phyloP scores from a whole-genome alignment of 2,888 invertebrate genomes.

The Rhopalosiphum nymphaeae region DNA sequence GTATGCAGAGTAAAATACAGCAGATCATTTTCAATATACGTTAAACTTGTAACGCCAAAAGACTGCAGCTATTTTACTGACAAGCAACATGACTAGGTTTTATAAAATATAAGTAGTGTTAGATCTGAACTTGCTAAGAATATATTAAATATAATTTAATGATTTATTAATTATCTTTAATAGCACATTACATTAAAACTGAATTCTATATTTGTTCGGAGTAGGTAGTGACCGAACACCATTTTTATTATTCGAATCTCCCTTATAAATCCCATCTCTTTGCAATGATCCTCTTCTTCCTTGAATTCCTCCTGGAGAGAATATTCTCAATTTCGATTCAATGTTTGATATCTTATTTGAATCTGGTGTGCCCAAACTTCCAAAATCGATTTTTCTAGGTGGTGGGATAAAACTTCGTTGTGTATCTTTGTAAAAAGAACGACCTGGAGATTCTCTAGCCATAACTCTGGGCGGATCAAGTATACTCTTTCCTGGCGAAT shows the following conservation, averaged over 20 bases:
- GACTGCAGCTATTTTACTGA: constrained; percentile 51
- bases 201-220: constrained; percentile 81
- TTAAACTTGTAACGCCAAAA: constrained; percentile 62
- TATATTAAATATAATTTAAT: not conserved
- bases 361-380: constrained; percentile 62
- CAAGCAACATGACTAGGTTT: constrained; percentile 37
- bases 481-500: constrained; percentile 67
- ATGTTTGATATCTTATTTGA: constrained; percentile 65
- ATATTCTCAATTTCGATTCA: constrained; percentile 68
- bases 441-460: constrained; percentile 63
- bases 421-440: constrained; percentile 61
- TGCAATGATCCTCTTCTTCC: constrained; percentile 68
- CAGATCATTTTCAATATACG: constrained; percentile 63
- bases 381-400: constrained; percentile 70
- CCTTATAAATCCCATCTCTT: constrained; percentile 67
- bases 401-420: constrained; percentile 69
- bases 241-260: constrained; percentile 66
- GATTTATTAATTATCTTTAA: not conserved
- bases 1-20: constrained; percentile 23
- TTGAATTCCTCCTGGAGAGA: constrained; percentile 67
- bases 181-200: constrained; percentile 75
- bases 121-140: constrained; percentile 15
- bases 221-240: constrained; percentile 70
- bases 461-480: constrained; percentile 72
- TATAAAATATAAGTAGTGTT: constrained; percentile 49